Evolutionary conservation across 2,888 invertebrate genomes (phyloP), one percentile per base, ranked within the genome.

Genomic region (Eumerus sabulonum): DNA sequence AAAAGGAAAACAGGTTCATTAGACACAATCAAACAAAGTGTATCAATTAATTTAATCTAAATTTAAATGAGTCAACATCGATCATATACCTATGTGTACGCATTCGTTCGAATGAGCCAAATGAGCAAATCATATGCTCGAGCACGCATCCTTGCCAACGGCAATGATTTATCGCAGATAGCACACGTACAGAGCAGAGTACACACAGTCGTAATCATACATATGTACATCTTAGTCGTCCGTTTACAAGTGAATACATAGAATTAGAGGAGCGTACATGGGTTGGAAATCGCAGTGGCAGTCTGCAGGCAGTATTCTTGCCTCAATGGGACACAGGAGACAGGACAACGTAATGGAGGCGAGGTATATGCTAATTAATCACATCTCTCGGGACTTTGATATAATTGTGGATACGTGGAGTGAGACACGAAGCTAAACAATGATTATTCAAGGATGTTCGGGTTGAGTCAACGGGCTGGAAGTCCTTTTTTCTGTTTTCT

Each of bases 141-240:
- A 35, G 54, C 70, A 71, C 70, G 60, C 70, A 48, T 53, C 60
- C 16, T 14, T 48, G 40, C 36, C 53, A 36, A n/a, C 18, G 17
- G 7, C 35, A 9, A 27, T 62, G 62, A 54, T 62, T 71, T 54
- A 62, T 54, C 48, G 56, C 45, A 62, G 62, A 71, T 71, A 62
- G 62, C 70, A 35, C 70, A 71, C 62, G 60, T 53, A 60, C 16
- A 27, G 27, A 7, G 2, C 2, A 2, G 27, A 27, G 27, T 27
- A 27, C 27, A 27, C 27, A 27, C 7, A 27, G 7, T 4, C 27
- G 27, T 27, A 27, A 7, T 2, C 7, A 7, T 27, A 2, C 27
- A 27, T 7, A 27, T 2, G 7, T 27, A 27, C 27, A n/a, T n/a
- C n/a, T n/a, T n/a, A n/a, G n/a, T n/a, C n/a, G n/a, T n/a, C n/a